Evolutionary conservation across 2,113 vertebrate species (phyloP), one percentile per base, ranked within the genome.

Genomic region (Cichladusa arquata): DNA sequence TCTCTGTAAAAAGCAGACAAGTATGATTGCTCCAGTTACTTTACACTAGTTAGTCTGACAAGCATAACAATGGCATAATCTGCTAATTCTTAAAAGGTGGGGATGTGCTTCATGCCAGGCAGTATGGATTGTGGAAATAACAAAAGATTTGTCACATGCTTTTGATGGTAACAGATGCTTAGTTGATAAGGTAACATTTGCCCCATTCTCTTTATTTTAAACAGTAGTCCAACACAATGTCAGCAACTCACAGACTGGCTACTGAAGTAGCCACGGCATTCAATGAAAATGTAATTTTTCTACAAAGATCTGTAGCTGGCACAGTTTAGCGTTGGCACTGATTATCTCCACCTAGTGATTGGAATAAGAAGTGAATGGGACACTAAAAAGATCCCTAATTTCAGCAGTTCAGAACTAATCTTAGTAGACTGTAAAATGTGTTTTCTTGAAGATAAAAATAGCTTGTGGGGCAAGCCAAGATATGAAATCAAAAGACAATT

Each of bases 391-490:
- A 62, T 86, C 33, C 29, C 33, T 78, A 38, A 54, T 74, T 78
- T 28, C 31, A 66, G 16, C 1, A 6, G 28, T 82, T 82, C 58
- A 80, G 34, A 28, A 31, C 33, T 73, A 19, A 61, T 47, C 29
- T 62, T 66, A 67, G 58, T 48, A 44, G 62, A 58, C 45, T 73
- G 31, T 56, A 73, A 77, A 86, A 56, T 36, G 19, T 2, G 2
- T 64, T 67, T 88, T 83, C 51, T 86, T 71, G 56, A 58, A 81
- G 38, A 53, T 60, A 81, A 92, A 95, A 96, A 86, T 82, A 65
- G 7, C n/a, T 81, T 53, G 7, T 36, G 11, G 11, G 58, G 38
- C 45, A 72, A 76, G 45, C 31, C 61, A 65, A 69, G 82, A 54
- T 62, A 31, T 25, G 33, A 86, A 31, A 71, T 78, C 78, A 86